Evolutionary conservation across 1,140 invertebrate genomes (phyloP), one percentile per base, ranked within the genome.

Genomic region (Zaprionus nigranus): DNA sequence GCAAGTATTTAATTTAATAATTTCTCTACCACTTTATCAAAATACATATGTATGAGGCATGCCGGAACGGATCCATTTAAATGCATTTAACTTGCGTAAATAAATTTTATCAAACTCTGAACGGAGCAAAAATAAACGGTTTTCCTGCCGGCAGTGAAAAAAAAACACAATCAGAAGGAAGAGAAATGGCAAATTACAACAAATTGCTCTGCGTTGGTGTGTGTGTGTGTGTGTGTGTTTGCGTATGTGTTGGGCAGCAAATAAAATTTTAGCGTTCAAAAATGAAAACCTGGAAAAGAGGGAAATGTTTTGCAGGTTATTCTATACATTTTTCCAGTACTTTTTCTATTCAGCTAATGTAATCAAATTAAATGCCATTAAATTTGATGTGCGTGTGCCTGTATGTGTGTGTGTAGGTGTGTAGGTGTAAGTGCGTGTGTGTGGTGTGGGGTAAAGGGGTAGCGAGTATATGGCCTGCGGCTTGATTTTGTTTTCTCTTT

Each of bases 301-400:
- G 61, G 26, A 78, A 79, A 84, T 53, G 81, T 53, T 20, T 51
- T 28, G 15, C 22, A 22, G 20, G 46, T 51, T 51, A 51, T 51
- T 51, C 46, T 22, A 51, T 51, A 51, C 46, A 51, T 51, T 24
- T 22, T 51, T 51, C 46, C 17, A 15, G 20, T 40, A 15, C 26
- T 75, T 82, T 83, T 78, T 66, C 62, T 76, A 80, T 83, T 78
- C 70, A 67, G 62, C 77, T 86, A 88, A 88, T 86, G 80, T 66
- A 86, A 86, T 86, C 86, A 86, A 86, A 88, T 86, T 83, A 71
- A 79, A 79, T 71, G 67, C 77, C 67, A 79, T 79, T 79, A 80
- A 88, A 88, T 88, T 86, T 88, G 73, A 86, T 86, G 49, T 51
- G 65, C 30, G 9, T 60, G 26, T 51, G 62, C 30, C 9, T 60